Evolutionary conservation across 2,888 invertebrate genomes (phyloP), one percentile per base, ranked within the genome.

Genomic region (Nebria brevicollis): DNA sequence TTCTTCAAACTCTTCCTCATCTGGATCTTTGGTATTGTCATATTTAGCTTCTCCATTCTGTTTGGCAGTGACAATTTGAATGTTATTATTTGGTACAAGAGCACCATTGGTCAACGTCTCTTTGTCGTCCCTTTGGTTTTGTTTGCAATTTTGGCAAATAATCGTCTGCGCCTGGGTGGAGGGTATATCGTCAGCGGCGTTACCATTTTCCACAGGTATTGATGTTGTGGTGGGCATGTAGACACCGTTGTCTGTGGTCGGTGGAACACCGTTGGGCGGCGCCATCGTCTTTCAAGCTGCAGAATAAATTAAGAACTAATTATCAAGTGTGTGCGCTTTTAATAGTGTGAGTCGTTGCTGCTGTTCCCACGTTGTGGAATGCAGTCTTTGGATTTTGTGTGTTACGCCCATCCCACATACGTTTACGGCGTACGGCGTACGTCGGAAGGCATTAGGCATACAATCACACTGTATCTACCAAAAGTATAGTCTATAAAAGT

Each of bases 261-360:
- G 84, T 15, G 86, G 83, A 54, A 86, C 86, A 43, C 86, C 84
- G 81, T 87, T 87, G 64, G 87, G 87, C 13, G 86, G 86, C 64
- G 85, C 84, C 84, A 86, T 85, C 70, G 41, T 66, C n/a, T 4
- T 5, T 65, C 54, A n/a, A 15, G 41, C 73, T 73, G 73, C 13
- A 73, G 42, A 73, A 73, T 34, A 26, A 73, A 43, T 43, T 73
- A 73, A 43, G 41, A 73, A 73, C 20, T 41, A 73, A 43, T 73
- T 73, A 73, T 73, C 43, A 11, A 73, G 41, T 73, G 20, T 73
- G 70, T 34, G 70, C 54, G 54, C 54, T 70, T 70, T 70, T 70
- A 26, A 20, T 70, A 70, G 34, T 26, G 2, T 26, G 26, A 11
- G 26, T 25, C 26, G 26, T 25, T 70, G 34, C 70, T 70, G 70